Conservation (phyloP, 2,113 vertebrate genomes). For the Puntigrus tetrazona region DNA sequence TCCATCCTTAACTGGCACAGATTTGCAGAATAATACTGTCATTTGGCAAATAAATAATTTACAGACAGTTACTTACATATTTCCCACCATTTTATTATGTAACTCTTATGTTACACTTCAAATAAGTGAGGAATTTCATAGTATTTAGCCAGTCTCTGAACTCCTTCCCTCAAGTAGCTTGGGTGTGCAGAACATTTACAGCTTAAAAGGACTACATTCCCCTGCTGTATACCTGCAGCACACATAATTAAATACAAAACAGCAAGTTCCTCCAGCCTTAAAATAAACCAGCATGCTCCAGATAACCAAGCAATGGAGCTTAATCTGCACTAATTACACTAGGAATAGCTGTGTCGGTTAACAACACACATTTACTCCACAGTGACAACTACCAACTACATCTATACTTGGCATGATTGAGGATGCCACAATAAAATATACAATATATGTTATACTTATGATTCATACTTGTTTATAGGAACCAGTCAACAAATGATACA, state of each 20-base stretch:
- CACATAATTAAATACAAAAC: neutral
- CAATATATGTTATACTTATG: too few species aligned
- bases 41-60: too few species aligned
- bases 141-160: neutral
- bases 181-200: too few species aligned
- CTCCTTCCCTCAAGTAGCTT: neutral
- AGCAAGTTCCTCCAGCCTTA: neutral
- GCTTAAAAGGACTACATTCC: too few species aligned
- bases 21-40: too few species aligned
- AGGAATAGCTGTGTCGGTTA: neutral
- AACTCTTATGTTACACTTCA: too few species aligned
- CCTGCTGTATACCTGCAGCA: neutral
- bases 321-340: neutral
- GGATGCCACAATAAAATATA: neutral
- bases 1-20: too few species aligned
- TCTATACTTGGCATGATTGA: neutral
- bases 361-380: neutral
- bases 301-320: neutral
- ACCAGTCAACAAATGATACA: neutral
- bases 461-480: neutral
- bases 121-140: neutral
- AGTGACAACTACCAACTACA: neutral
- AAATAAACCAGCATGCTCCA: neutral
- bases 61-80: too few species aligned
- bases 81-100: too few species aligned